Evolutionary conservation across 2,113 vertebrate genomes (phyloP), one percentile per base, ranked within the genome.

Genomic region (Rattus rattus): DNA sequence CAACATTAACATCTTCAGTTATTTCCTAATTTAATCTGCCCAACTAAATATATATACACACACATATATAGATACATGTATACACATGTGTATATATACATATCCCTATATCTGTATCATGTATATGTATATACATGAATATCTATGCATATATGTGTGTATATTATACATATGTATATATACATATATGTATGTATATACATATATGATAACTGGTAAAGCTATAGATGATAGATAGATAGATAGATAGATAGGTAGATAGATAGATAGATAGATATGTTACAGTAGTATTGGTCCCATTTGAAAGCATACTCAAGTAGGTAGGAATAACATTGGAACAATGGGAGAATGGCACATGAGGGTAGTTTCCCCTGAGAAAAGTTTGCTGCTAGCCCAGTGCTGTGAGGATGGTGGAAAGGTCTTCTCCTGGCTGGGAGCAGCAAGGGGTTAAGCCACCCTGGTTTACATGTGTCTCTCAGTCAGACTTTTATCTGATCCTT

Each of bases 361-460:
- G 3, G 19, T 7, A 8, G 0, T 3, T 47, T 39, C 6, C 84
- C 1, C 20, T 49, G 47, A 36, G 2, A 91, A 69, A 85, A 12
- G 47, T 94, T 7, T 39, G n/a, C 20, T 93, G 22, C 11, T 86
- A 75, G 86, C 36, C 33, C 11, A 17, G 54, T 52, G 19, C 59
- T 24, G 9, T 70, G 9, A 20, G 36, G 94, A 2, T 43, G 14
- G n/a, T 61, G 14, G 30, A 43, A 73, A 90, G 52, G 2, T 39
- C 12, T 24, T 94, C n/a, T 85, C 6, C 47, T 88, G 24, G 24
- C 92, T 83, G 47, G 81, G 92, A 56, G 17, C 17, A 26, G 67
- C 16, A 97, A 96, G 36, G 98, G 95, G 98, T 99, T 99, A 98
- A 98, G 54, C 47, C 80, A 63, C 61, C 49, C 92, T 77, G 90